phyloP scores from a whole-genome alignment of 2,888 invertebrate genomes.

The Sthenelais limicola region DNA sequence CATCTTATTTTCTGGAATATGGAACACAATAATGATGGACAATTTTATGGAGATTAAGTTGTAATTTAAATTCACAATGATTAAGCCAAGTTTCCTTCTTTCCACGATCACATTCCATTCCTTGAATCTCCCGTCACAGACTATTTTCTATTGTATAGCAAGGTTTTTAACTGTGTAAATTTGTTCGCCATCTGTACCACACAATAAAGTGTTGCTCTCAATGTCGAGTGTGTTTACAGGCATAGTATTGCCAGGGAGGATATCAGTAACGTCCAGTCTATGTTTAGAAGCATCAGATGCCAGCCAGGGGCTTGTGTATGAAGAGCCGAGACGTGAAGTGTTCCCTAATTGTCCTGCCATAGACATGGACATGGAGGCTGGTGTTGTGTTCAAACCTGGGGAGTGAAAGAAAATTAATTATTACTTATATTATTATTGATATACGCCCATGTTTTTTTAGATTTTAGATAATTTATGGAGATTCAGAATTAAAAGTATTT shows the following conservation, averaged over 20 bases:
- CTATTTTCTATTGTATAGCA: constrained; percentile 1
- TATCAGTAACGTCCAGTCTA: constrained; percentile 79
- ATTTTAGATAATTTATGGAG: too few relatives aligned
- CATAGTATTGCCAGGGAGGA: constrained; percentile 83
- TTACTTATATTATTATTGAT: too few relatives aligned
- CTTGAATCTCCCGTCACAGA: neutral
- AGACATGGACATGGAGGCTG: constrained; percentile 13
- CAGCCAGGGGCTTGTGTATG: constrained; percentile 76
- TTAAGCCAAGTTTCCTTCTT: too few relatives aligned
- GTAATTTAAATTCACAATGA: too few relatives aligned
- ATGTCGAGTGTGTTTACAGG: constrained; percentile 88
- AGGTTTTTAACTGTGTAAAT: constrained; percentile 69
- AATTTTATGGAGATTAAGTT: too few relatives aligned
- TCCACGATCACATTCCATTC: too few relatives aligned
- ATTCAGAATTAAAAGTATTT: too few relatives aligned
- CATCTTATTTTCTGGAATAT: too few relatives aligned
- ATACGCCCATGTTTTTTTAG: too few relatives aligned
- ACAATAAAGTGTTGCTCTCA: constrained; percentile 82
- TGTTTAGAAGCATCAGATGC: constrained; percentile 80
- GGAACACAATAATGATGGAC: too few relatives aligned
- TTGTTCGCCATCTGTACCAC: constrained; percentile 91
- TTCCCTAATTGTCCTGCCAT: neutral
- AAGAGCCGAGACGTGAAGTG: neutral
- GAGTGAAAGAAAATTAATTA: too few relatives aligned
- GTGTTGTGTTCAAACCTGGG: neutral